These are phyloP conservation scores for Drosophila equinoxialis DNA, from an alignment of 1,140 invertebrate species.

Conservation along the genomic window DNA sequence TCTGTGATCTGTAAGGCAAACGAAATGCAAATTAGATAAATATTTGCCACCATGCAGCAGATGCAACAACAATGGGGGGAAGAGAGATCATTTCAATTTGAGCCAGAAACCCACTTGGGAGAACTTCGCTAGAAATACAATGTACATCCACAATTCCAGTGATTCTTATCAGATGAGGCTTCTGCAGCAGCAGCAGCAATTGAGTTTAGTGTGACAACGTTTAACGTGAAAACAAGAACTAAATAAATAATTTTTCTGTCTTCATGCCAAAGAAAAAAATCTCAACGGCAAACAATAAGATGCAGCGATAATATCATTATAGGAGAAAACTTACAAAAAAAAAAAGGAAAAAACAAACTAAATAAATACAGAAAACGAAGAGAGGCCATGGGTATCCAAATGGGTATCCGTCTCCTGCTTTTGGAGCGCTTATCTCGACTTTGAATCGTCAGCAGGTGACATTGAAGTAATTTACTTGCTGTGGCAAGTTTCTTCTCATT, in stretches of 20 bases:
- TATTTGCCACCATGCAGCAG: conserved; percentile 45
- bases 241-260: conserved; percentile 75
- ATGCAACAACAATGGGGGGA: conserved; percentile 40
- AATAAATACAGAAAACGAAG: conserved; percentile 11
- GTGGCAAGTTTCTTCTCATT: conserved; percentile 62
- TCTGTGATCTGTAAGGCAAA: conserved; percentile 65
- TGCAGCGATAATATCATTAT: conserved; percentile 79
- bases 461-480: conserved; percentile 81
- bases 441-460: conserved; percentile 80
- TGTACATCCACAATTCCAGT: conserved; percentile 31
- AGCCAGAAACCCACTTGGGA: conserved; percentile 75
- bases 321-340: conserved; percentile 69
- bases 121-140: conserved; percentile 20
- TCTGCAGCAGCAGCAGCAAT: conserved; percentile 59
- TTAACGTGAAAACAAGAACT: conserved; percentile 80
- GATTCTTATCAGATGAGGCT: conserved; percentile 58
- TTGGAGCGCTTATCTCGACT: conserved; percentile 66
- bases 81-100: conserved; percentile 28
- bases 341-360: neutral
- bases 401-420: conserved; percentile 63
- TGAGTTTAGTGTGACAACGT: conserved; percentile 80
- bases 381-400: conserved; percentile 31
- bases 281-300: conserved; percentile 65
- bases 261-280: conserved; percentile 22
- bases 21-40: conserved; percentile 76